These are phyloP conservation scores for Cirrhinus molitorella DNA, from an alignment of 2,797 vertebrate genomes.

Conservation along the genomic window DNA sequence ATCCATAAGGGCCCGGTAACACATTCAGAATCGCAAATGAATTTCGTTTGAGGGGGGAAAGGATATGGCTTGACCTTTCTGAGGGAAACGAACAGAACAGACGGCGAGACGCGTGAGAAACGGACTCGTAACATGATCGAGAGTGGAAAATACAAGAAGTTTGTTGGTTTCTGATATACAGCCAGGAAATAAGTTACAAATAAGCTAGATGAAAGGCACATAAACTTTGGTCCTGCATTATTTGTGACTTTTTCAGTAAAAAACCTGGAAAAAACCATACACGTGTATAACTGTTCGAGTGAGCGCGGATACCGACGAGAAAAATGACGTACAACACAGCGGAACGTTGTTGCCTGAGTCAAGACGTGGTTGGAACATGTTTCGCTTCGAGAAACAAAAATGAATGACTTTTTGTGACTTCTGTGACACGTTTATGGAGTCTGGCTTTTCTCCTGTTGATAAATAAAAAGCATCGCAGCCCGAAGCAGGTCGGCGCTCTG, in stretches of 20 bases:
- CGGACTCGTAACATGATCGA: constrained; percentile 46
- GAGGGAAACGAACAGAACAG: constrained; percentile 42
- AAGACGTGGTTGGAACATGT: constrained; percentile 53
- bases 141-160: constrained; percentile 27
- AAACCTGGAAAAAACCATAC: constrained; percentile 64
- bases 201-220: constrained; percentile 84
- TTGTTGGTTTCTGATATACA: constrained; percentile 63
- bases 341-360: constrained; percentile 64
- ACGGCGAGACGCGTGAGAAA: constrained; percentile 38
- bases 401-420: constrained; percentile 29
- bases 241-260: constrained; percentile 73
- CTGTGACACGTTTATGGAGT: constrained; percentile 61
- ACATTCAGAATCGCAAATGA: constrained; percentile 54
- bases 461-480: constrained; percentile 67
- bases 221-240: constrained; percentile 86
- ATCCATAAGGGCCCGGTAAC: constrained; percentile 33
- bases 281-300: constrained; percentile 56
- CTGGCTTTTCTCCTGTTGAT: constrained; percentile 73
- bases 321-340: constrained; percentile 50
- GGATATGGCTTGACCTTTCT: constrained; percentile 61
- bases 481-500: constrained; percentile 13
- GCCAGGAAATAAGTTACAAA: constrained; percentile 68
- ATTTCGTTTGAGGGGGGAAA: constrained; percentile 15
- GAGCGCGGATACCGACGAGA: constrained; percentile 48
- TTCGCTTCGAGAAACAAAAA: constrained; percentile 25